A percentile compares a stretch with the other conserved stretches of the same genome.
These are phyloP conservation scores for Orussus abietinus DNA, from an alignment of 1,140 invertebrate species.

Conservation along the genomic window DNA sequence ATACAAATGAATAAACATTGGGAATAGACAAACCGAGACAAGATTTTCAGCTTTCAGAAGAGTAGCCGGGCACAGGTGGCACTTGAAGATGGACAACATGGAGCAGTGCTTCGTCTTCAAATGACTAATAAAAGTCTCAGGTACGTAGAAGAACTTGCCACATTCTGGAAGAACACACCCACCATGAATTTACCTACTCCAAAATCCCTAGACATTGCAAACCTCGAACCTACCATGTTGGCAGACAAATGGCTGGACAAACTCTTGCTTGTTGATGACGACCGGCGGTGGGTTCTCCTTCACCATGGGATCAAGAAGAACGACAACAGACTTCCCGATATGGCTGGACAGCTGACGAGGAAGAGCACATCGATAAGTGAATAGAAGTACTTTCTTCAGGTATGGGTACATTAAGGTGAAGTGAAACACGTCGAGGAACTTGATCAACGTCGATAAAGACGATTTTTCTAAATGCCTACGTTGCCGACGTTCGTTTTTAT, in stretches of 20 bases:
- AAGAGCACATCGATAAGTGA: no score
- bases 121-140: constrained; percentile 42
- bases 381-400: no score
- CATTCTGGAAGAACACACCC: constrained; percentile 35
- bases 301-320: constrained; percentile 18
- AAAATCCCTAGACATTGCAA: no score
- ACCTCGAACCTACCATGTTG: constrained; percentile 36
- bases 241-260: constrained; percentile 41
- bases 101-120: constrained; percentile 38
- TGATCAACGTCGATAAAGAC: no score
- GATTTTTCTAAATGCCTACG: no score
- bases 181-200: no score
- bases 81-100: constrained; percentile 27
- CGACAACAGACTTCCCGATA: constrained; percentile 6
- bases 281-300: constrained; percentile 19
- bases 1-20: neutral
- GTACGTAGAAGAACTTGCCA: constrained; percentile 40
- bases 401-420: no score
- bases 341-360: neutral
- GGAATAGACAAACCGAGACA: constrained; percentile 24
- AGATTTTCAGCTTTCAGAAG: constrained; percentile 27
- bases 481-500: no score
- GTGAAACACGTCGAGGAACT: no score
- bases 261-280: constrained; percentile 28
- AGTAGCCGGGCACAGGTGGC: constrained; percentile 34